These are phyloP conservation scores for Homarus americanus DNA, from an alignment of 1,140 invertebrate genomes.

Conservation along the genomic window DNA sequence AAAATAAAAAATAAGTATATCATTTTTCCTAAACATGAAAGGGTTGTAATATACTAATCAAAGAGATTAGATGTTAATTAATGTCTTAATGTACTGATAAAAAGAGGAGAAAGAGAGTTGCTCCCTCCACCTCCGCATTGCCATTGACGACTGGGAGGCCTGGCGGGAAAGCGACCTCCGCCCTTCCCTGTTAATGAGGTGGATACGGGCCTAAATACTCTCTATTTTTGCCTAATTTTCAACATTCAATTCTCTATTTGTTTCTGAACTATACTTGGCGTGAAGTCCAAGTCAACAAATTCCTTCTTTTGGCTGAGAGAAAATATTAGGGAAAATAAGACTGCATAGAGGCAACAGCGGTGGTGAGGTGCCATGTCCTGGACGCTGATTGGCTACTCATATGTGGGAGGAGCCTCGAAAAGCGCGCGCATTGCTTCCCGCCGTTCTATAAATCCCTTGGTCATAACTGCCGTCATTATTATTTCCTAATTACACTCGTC, in stretches of 20 bases:
- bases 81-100: constrained; percentile 23
- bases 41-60: neutral
- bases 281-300: too few relatives aligned
- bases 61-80: constrained; percentile 15
- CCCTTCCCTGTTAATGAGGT: too few relatives aligned
- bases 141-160: neutral
- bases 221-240: too few relatives aligned
- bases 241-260: too few relatives aligned
- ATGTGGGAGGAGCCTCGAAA: constrained; percentile 14
- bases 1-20: neutral
- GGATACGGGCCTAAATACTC: too few relatives aligned
- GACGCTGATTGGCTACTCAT: neutral
- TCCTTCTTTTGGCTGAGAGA: neutral
- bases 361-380: neutral
- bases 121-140: neutral
- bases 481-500: constrained; percentile 65
- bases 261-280: too few relatives aligned
- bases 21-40: neutral
- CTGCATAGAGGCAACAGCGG: neutral
- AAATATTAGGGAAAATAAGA: neutral
- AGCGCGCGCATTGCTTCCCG: constrained; percentile 26
- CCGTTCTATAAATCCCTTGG: constrained; percentile 61
- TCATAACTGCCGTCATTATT: constrained; percentile 68
- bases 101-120: neutral
- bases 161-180: neutral